Evolutionary conservation across 1,140 invertebrate genomes (phyloP).

Genomic region (Apis dorsata): DNA sequence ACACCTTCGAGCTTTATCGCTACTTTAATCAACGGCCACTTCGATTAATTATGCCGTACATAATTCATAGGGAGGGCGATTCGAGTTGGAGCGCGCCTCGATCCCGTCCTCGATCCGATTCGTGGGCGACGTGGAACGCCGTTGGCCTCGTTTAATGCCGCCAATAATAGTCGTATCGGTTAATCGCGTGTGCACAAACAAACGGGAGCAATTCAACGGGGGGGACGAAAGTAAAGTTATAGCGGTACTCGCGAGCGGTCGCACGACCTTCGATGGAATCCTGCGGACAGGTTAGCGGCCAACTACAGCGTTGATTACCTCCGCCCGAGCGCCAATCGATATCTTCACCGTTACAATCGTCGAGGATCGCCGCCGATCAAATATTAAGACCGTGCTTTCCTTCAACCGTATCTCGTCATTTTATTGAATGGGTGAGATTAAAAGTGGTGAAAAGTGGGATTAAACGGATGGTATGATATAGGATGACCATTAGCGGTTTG

Average conservation of each 20-base stretch:
- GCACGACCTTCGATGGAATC: constrained; percentile 26
- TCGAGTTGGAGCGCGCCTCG: too few relatives aligned
- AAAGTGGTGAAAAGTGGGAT: too few relatives aligned
- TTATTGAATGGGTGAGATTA: too few relatives aligned
- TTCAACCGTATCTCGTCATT: background rate
- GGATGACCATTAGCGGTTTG: too few relatives aligned
- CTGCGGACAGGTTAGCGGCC: constrained; percentile 11
- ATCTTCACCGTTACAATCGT: constrained; percentile 9
- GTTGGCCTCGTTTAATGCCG: constrained; percentile 41
- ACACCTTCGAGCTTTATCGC: constrained; percentile 59
- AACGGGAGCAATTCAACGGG: constrained; percentile 25
- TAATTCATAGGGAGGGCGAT: constrained; percentile 55
- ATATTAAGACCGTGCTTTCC: background rate
- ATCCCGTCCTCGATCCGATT: constrained; percentile 33
- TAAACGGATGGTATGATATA: too few relatives aligned
- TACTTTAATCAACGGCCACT: constrained; percentile 64
- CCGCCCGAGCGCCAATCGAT: constrained; percentile 7
- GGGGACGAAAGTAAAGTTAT: constrained; percentile 24
- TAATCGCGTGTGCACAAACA: constrained; percentile 32
- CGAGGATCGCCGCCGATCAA: background rate
- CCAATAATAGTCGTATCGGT: constrained; percentile 47
- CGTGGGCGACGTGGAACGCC: constrained; percentile 37
- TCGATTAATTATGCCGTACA: constrained; percentile 66
- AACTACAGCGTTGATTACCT: background rate
- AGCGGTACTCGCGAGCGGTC: background rate